These are phyloP conservation scores for Fulmarus glacialis DNA, from an alignment of 2,113 vertebrate genomes.

Conservation along the genomic window DNA sequence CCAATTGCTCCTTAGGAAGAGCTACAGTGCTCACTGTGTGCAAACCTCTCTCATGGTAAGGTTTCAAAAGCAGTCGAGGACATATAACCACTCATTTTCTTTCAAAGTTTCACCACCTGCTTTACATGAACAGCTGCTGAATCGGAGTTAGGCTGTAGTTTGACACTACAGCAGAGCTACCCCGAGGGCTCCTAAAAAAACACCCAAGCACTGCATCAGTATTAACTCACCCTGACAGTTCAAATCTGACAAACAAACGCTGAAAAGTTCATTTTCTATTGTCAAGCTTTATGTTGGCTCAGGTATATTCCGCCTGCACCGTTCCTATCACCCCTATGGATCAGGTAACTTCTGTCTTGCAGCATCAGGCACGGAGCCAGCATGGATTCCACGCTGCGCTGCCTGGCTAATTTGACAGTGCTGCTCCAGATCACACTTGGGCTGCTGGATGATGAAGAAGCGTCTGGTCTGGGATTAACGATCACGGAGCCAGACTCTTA, in stretches of 20 bases:
- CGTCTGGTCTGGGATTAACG: background rate
- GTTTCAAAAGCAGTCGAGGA: background rate
- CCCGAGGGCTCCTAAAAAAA: background rate
- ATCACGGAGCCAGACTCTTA: background rate
- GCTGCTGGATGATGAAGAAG: slow-evolving; percentile 18
- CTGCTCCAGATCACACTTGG: slow-evolving; percentile 24
- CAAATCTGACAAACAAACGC: background rate
- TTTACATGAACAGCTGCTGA: background rate
- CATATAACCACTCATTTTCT: background rate
- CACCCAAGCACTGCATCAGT: background rate
- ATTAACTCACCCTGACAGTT: slow-evolving; percentile 25
- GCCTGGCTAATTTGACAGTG: slow-evolving; percentile 39
- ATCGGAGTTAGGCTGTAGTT: background rate
- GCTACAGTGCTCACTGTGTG: accelerated
- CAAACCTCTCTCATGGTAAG: background rate
- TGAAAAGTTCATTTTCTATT: slow-evolving; percentile 51
- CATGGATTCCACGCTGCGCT: background rate
- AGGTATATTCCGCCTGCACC: background rate
- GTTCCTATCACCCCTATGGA: background rate
- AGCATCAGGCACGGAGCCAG: slow-evolving; percentile 43
- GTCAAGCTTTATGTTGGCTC: slow-evolving; percentile 37
- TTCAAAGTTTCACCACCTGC: background rate
- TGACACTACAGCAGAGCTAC: background rate
- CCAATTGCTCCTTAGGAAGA: background rate
- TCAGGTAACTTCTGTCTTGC: slow-evolving; percentile 57